Conservation (phyloP, 1,140 invertebrate genomes). For the Chrysomallon squamiferum region DNA sequence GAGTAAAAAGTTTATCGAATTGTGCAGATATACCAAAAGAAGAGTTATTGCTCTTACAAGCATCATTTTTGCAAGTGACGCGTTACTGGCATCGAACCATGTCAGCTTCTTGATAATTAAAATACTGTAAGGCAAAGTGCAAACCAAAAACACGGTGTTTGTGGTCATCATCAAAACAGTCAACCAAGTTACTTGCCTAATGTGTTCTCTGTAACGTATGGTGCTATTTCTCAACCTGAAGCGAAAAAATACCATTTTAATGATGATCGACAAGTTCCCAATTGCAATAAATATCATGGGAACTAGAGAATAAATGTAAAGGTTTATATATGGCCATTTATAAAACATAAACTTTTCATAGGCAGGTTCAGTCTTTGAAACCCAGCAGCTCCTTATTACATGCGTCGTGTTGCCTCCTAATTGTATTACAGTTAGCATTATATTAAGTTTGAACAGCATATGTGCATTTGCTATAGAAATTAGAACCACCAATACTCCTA, state of each 20-base stretch:
- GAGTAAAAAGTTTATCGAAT: constrained; percentile 45
- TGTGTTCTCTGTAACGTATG: not conserved
- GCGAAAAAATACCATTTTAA: no score
- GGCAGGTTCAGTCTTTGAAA: constrained; percentile 10
- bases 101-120: constrained; percentile 27
- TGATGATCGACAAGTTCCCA: not conserved
- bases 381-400: no score
- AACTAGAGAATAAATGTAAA: not conserved
- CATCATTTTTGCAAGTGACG: no score
- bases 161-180: constrained; percentile 21
- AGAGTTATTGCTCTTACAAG: no score
- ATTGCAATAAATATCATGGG: not conserved
- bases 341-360: not conserved
- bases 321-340: not conserved
- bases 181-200: constrained; percentile 26
- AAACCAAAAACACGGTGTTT: constrained; percentile 31
- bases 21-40: constrained; percentile 44
- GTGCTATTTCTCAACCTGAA: not conserved
- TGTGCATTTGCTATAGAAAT: not conserved
- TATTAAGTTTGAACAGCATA: constrained; percentile 22
- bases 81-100: constrained; percentile 23
- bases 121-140: constrained; percentile 29
- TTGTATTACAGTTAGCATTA: no score
- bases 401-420: no score
- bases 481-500: not conserved